Evolutionary conservation across 2,888 invertebrate species (phyloP), one percentile per base, ranked within the genome.

Genomic region (Andrena praecox): DNA sequence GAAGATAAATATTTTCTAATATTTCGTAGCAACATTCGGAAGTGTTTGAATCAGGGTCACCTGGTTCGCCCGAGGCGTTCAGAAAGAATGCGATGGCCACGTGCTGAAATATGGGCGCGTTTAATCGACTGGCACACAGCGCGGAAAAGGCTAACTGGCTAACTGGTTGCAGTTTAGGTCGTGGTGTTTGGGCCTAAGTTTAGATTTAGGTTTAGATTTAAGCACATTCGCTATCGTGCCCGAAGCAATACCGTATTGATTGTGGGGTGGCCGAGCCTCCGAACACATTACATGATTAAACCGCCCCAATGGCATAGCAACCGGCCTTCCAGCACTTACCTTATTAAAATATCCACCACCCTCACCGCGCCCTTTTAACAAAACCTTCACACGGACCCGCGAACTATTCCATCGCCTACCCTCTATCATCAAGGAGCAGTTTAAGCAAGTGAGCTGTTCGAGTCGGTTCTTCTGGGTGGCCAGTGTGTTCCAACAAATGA

Each of bases 271-370:
- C 91, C 91, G 87, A 91, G 92, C 91, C 93, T 90, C 90, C 86
- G 91, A 93, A 92, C 93, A 93, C 94, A 93, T 94, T 94, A 94
- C 94, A 94, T 93, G 93, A 94, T 94, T 94, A 94, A 93, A 93
- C 93, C 91, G 90, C 91, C 90, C 92, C 90, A 91, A 90, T 90
- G 89, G 91, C 88, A 88, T 89, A 89, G 89, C 85, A 89, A 89
- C 89, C 90, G 91, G 92, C 90, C 93, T 92, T 93, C 91, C 91
- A 93, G 93, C 93, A 94, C 94, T 94, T 93, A 94, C 93, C 93
- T 93, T 94, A 94, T 94, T 94, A 94, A 94, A 94, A 94, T 94
- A 93, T 93, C 92, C 91, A 85, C 89, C 91, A 88, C 88, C 89
- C 88, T 87, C 85, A 77, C 88, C 88, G 83, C 89, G 82, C 85